Evolutionary conservation across 2,797 vertebrate genomes (phyloP), one percentile per base, ranked within the genome.

Genomic region (Lepilemur septentrionalis): DNA sequence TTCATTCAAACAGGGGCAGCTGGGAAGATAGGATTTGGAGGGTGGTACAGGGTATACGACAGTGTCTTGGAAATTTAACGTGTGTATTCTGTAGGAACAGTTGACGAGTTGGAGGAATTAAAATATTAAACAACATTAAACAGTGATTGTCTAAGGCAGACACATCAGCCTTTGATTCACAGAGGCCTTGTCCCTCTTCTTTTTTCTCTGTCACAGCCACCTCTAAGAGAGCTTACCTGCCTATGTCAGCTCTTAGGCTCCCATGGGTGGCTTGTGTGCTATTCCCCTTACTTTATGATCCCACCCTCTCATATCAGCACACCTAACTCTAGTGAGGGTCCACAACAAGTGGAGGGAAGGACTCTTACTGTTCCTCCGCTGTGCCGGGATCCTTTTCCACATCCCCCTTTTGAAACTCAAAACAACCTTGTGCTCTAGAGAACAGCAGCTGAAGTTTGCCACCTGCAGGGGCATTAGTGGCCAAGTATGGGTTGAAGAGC

Each of bases 81-180:
- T 7, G 38, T n/a, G 10, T 18, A 25, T 75, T 89, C 61, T 72
- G 38, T 69, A 75, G 48, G 30, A 73, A 86, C 48, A 25, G 57
- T 17, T 61, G 55, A 80, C 65, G 67, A 89, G 57, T n/a, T 22
- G 69, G 89, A 93, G 22, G 59, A 97, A 32, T 82, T 88, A 75
- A 93, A 80, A 55, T 76, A 65, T 55, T 67, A 43, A 55, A 30
- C 55, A 55, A 85, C 52, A 38, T 87, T 79, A 65, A 93, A 87
- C 52, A 82, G 25, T 80, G 41, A 52, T 59, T 94, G 79, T 82
- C 55, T 38, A 41, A 91, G 13, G 55, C 79, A 67, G 70, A 23
- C 5, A 32, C 84, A n/a, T 80, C 15, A 76, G 32, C 32, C 67
- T 72, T 89, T 55, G 43, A 52, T 57, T 90, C 63, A 18, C 5